phyloP scores from a whole-genome alignment of 2,888 invertebrate species.

The Sericinus montela region DNA sequence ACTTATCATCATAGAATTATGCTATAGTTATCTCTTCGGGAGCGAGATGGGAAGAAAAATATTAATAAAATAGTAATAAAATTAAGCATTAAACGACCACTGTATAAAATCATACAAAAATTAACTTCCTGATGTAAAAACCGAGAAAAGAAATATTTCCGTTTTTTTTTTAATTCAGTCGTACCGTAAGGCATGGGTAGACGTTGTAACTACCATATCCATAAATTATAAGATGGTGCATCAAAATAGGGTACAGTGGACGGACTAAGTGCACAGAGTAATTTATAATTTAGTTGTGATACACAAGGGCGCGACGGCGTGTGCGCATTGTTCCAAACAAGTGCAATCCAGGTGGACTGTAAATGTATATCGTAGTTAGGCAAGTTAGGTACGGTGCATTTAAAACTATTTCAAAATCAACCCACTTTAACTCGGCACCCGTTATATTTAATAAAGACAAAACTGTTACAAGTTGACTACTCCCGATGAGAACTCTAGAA shows the following conservation, averaged over 20 bases:
- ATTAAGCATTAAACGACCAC: background rate
- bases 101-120: background rate
- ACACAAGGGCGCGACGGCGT: constrained; percentile 45
- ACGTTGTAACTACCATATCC: constrained; percentile 66
- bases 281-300: constrained; percentile 71
- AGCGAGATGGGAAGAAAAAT: background rate
- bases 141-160: background rate
- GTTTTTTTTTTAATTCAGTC: constrained; percentile 1
- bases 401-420: constrained; percentile 38
- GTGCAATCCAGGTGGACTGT: constrained; percentile 66
- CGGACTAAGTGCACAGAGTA: constrained; percentile 51
- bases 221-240: constrained; percentile 59
- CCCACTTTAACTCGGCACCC: constrained; percentile 26
- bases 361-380: constrained; percentile 72
- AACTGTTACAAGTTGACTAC: constrained; percentile 30
- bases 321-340: constrained; percentile 56
- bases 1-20: background rate
- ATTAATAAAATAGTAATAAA: background rate
- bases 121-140: background rate
- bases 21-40: background rate
- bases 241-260: constrained; percentile 48
- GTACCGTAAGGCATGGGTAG: constrained; percentile 29
- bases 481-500: constrained; percentile 24
- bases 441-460: constrained; percentile 30
- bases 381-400: constrained; percentile 71